Conservation (phyloP, 92 coral and sea anemone genomes). For the Zoanthus sansibaricus region DNA sequence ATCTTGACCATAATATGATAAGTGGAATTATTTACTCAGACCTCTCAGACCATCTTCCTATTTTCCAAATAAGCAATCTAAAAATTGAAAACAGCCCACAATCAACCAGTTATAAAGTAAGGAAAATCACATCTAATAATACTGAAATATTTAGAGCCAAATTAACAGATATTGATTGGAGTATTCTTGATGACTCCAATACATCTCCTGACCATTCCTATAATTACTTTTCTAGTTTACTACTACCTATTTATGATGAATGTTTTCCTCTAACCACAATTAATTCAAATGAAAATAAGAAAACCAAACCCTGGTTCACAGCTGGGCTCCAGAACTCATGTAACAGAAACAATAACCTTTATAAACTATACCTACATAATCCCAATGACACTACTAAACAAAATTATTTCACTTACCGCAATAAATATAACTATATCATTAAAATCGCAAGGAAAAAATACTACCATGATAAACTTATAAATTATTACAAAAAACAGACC, state of each 20-base stretch:
- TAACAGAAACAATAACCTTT: slow-evolving; percentile 28
- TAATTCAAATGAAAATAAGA: slow-evolving; percentile 18
- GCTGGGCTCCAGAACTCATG: slow-evolving; percentile 25
- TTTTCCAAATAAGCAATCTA: slow-evolving; percentile 29
- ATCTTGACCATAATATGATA: slow-evolving; percentile 14
- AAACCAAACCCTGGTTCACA: slow-evolving; percentile 24
- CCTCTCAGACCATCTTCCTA: slow-evolving; percentile 31
- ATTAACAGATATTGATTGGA: slow-evolving; percentile 26
- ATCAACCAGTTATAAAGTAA: slow-evolving; percentile 20
- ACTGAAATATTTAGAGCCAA: slow-evolving; percentile 19
- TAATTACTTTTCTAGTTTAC: slow-evolving; percentile 31
- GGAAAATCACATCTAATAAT: slow-evolving; percentile 14
- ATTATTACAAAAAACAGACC: slow-evolving; percentile 19
- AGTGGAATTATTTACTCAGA: slow-evolving; percentile 30
- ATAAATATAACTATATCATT: slow-evolving; percentile 24
- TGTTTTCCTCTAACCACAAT: slow-evolving; percentile 24
- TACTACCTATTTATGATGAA: slow-evolving; percentile 31
- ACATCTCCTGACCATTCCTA: slow-evolving; percentile 21
- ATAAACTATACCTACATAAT: slow-evolving; percentile 24
- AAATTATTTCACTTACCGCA: slow-evolving; percentile 23
- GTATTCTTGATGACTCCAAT: slow-evolving; percentile 28
- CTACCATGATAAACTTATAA: slow-evolving; percentile 18
- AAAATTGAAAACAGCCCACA: slow-evolving; percentile 25
- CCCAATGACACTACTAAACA: slow-evolving; percentile 29
- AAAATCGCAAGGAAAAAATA: slow-evolving; percentile 30